These are phyloP conservation scores for Cherax destructor DNA, from an alignment of 1,140 invertebrate genomes.

Conservation along the genomic window DNA sequence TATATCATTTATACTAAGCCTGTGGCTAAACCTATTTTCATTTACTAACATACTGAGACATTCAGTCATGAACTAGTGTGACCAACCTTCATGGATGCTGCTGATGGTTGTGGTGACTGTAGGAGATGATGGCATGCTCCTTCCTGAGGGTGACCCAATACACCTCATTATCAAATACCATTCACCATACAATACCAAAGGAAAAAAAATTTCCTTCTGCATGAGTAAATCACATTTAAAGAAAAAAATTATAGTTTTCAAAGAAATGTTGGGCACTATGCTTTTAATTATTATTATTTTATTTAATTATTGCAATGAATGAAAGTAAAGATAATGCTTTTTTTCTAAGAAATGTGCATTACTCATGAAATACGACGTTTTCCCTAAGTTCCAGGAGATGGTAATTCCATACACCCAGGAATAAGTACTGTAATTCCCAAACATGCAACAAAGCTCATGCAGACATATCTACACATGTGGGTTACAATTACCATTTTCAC, in stretches of 20 bases:
- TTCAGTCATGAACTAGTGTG: background rate
- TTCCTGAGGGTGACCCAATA: slow-evolving; percentile 39
- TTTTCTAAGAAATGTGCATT: background rate
- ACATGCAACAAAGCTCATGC: slow-evolving; percentile 6
- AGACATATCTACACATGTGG: background rate
- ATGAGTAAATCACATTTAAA: slow-evolving; percentile 29
- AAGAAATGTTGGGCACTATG: background rate
- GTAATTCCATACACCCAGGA: background rate
- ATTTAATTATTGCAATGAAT: background rate
- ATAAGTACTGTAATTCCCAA: background rate
- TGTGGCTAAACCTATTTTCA: background rate
- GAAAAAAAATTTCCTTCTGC: background rate
- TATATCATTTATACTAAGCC: background rate
- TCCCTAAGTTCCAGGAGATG: background rate
- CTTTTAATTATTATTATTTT: no score
- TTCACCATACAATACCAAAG: background rate
- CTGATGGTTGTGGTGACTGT: slow-evolving; percentile 31
- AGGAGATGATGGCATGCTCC: slow-evolving; percentile 36
- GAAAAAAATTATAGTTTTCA: background rate
- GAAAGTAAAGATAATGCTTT: background rate
- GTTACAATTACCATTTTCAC: background rate
- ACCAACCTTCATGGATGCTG: slow-evolving; percentile 27
- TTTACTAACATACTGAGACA: background rate
- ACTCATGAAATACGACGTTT: background rate
- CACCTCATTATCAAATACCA: slow-evolving; percentile 33